Evolutionary conservation across 2,113 vertebrate species (phyloP).

Genomic region (Stigmatopora nigra): DNA sequence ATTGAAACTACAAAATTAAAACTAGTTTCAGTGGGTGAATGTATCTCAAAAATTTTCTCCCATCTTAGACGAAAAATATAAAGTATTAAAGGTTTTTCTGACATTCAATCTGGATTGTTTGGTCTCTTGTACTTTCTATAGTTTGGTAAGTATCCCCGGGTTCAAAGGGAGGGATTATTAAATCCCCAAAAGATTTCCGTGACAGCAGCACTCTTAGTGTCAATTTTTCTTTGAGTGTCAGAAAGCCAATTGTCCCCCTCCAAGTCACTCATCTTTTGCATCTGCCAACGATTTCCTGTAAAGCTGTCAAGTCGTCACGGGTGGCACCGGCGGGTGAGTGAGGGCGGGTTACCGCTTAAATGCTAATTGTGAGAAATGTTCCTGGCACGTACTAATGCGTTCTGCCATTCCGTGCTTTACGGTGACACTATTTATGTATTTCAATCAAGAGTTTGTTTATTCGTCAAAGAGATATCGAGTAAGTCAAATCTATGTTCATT

Average conservation of each 20-base stretch:
- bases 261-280: slow-evolving; percentile 39
- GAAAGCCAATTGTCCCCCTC: slow-evolving; percentile 24
- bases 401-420: slow-evolving; percentile 23
- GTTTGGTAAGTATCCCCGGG: not conserved
- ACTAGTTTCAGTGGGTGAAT: too few relatives aligned
- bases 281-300: slow-evolving; percentile 52
- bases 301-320: slow-evolving; percentile 45
- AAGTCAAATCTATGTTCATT: too few relatives aligned
- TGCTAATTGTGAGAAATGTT: slow-evolving; percentile 59
- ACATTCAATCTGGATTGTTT: too few relatives aligned
- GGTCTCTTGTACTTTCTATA: not conserved
- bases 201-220: slow-evolving; percentile 1
- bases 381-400: slow-evolving; percentile 27
- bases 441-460: slow-evolving; percentile 34
- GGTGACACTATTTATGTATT: slow-evolving; percentile 37
- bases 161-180: not conserved
- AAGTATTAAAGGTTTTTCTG: too few relatives aligned
- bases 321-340: slow-evolving; percentile 3
- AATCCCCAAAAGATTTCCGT: not conserved
- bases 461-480: slow-evolving; percentile 16
- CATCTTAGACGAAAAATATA: too few relatives aligned
- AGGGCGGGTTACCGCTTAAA: slow-evolving; percentile 15
- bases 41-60: too few relatives aligned
- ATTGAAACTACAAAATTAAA: too few relatives aligned
- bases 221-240: slow-evolving; percentile 24